Percentiles rank a stretch among this genome's conserved stretches.
Conservation (phyloP, 1,140 invertebrate genomes). For the Orius insidiosus region DNA sequence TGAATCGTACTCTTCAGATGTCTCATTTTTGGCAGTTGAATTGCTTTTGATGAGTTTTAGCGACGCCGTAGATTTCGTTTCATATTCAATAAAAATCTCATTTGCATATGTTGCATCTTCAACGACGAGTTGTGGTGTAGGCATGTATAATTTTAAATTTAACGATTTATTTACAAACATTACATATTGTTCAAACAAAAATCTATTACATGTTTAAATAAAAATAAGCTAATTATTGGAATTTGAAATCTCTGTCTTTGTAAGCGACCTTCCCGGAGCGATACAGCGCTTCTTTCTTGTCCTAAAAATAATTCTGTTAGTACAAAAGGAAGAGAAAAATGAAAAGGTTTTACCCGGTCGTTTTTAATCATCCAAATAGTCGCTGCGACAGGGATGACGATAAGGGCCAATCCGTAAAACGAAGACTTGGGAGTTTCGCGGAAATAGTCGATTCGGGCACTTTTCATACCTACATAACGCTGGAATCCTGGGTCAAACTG, state of each 20-base stretch:
- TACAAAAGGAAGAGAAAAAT: neutral
- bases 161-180: neutral
- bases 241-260: conserved; percentile 21
- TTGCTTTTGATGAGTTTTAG: no score
- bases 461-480: conserved; percentile 47
- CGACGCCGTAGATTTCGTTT: no score
- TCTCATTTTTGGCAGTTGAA: no score
- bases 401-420: conserved; percentile 30
- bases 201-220: neutral
- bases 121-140: no score
- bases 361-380: conserved; percentile 35
- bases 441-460: conserved; percentile 43
- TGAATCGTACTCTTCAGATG: no score
- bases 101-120: no score
- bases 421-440: conserved; percentile 40
- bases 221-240: conserved; percentile 18
- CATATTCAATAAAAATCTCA: no score
- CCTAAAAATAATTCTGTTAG: conserved; percentile 25
- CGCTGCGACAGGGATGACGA: conserved; percentile 37
- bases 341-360: conserved; percentile 15
- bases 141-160: no score
- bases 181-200: neutral
- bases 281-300: conserved; percentile 33
- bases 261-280: conserved; percentile 17
- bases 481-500: conserved; percentile 29